Evolutionary conservation across 2,113 vertebrate species (phyloP).

Genomic region (Pseudopodoces humilis): DNA sequence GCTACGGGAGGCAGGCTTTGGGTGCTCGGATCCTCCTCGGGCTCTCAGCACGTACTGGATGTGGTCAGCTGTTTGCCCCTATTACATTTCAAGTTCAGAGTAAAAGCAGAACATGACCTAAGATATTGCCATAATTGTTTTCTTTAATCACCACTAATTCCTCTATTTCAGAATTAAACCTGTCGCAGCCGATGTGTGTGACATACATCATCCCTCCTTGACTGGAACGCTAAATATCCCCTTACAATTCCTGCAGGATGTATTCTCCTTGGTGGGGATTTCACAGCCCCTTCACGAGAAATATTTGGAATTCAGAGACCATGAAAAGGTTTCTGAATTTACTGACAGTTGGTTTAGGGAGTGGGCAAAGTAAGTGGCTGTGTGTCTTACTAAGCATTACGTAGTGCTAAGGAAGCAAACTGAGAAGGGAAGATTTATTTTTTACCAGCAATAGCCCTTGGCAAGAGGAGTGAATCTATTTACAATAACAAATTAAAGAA

Average conservation of each 20-base stretch:
- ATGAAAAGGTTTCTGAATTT: conserved; percentile 19
- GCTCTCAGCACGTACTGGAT: not conserved
- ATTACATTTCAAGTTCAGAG: conserved; percentile 31
- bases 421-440: not conserved
- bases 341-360: not conserved
- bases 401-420: not conserved
- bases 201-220: not conserved
- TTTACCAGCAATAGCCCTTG: conserved; percentile 34
- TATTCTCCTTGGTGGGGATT: not conserved
- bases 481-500: conserved; percentile 37
- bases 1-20: not conserved
- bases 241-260: not conserved
- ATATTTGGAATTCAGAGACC: conserved; percentile 4
- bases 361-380: not conserved
- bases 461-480: conserved; percentile 12
- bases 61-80: conserved; percentile 28
- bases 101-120: conserved; percentile 56
- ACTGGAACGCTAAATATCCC: not conserved
- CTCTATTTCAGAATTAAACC: not conserved
- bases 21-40: not conserved
- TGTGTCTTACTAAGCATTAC: not conserved
- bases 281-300: not conserved
- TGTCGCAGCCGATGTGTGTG: not conserved
- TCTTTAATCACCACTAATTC: not conserved
- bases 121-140: conserved; percentile 42